These are phyloP conservation scores for Ictidomys tridecemlineatus DNA, from an alignment of 2,113 vertebrate species.

Conservation along the genomic window DNA sequence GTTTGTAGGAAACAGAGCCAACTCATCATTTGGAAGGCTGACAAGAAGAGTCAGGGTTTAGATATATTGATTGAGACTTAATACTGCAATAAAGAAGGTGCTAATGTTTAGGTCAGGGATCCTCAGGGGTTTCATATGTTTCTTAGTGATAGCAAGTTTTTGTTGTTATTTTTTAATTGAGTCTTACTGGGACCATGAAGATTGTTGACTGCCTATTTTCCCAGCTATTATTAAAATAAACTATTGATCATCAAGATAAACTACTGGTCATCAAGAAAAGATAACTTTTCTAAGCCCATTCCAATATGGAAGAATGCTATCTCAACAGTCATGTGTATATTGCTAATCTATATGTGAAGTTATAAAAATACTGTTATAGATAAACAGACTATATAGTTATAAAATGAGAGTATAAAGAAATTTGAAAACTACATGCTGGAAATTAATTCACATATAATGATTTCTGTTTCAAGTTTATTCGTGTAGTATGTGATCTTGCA, in stretches of 20 bases:
- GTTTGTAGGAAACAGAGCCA: not conserved
- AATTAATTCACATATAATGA: not conserved
- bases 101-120: not conserved
- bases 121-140: not conserved
- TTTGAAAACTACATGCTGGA: not conserved
- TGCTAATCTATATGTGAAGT: not conserved
- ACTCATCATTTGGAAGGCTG: not conserved
- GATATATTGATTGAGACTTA: not conserved
- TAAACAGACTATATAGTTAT: not conserved
- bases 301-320: not conserved
- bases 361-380: not conserved
- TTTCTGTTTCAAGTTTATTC: not conserved
- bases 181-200: not conserved
- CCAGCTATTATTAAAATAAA: not conserved
- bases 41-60: not conserved
- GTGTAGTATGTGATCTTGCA: not conserved
- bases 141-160: not conserved
- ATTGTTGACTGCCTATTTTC: not conserved
- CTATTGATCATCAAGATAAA: not conserved
- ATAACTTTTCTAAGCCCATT: not conserved
- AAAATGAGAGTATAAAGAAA: not conserved
- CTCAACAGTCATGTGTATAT: not conserved
- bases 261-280: not conserved
- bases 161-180: not conserved
- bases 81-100: not conserved